Conservation (phyloP, 1,140 invertebrate species). For the Battus philenor region DNA sequence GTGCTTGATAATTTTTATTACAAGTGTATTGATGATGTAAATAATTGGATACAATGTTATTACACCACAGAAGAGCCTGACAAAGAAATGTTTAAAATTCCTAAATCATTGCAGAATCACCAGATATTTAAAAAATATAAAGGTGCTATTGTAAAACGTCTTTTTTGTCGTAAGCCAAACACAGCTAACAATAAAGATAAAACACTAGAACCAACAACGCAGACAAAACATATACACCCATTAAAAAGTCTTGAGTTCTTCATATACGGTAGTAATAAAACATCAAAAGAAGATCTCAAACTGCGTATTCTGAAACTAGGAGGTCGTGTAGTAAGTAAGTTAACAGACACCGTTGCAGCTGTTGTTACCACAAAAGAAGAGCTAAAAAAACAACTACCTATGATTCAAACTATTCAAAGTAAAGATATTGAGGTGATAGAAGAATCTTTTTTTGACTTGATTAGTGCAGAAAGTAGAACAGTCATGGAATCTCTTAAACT, state of each 20-base stretch:
- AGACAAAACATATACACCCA: neutral
- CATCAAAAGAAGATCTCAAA: conserved; percentile 6
- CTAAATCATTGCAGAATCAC: neutral
- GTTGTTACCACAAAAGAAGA: conserved; percentile 11
- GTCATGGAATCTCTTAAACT: conserved; percentile 5
- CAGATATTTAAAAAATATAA: conserved; percentile 2
- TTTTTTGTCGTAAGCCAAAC: neutral
- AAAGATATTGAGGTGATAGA: conserved; percentile 12
- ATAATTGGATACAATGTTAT: conserved; percentile 4
- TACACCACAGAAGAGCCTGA: conserved; percentile 5
- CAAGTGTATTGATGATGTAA: conserved; percentile 2
- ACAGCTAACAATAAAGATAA: neutral
- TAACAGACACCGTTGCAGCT: conserved; percentile 8
- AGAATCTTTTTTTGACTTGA: conserved; percentile 10
- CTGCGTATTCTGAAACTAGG: conserved; percentile 6
- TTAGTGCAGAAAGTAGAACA: conserved; percentile 6
- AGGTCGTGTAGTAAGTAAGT: conserved; percentile 2
- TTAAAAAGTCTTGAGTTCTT: conserved; percentile 9
- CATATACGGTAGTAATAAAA: conserved; percentile 6
- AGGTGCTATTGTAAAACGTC: conserved; percentile 1
- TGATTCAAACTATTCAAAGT: conserved; percentile 4
- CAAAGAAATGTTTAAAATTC: conserved; percentile 1
- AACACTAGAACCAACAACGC: neutral
- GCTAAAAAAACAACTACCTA: conserved; percentile 1
- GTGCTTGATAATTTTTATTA: conserved; percentile 3